phyloP scores from a whole-genome alignment of 2,113 vertebrate genomes.

The Chamaea fasciata region DNA sequence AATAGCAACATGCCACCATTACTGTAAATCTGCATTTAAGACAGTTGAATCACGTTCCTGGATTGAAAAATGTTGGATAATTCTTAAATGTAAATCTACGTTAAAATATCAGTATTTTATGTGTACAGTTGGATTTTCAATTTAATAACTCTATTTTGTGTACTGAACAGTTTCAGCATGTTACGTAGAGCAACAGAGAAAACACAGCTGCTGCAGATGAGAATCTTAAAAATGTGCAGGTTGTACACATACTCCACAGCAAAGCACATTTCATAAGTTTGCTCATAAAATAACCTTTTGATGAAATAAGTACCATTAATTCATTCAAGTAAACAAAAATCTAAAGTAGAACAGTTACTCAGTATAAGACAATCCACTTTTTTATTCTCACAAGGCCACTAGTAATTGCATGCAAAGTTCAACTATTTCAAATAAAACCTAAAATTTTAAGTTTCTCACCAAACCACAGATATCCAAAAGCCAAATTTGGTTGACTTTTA shows the following conservation, averaged over 20 bases:
- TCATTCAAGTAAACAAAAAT: slow-evolving; percentile 51
- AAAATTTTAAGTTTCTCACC: neutral
- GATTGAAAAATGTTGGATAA: slow-evolving; percentile 22
- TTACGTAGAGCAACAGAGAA: slow-evolving; percentile 32
- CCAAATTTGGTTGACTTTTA: neutral
- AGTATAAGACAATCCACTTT: neutral
- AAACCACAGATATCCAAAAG: neutral
- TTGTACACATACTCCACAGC: neutral
- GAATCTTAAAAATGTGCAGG: slow-evolving; percentile 12
- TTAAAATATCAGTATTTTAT: slow-evolving; percentile 48
- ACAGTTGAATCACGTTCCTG: slow-evolving; percentile 33
- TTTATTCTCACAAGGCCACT: slow-evolving; percentile 33
- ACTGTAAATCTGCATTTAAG: slow-evolving; percentile 33
- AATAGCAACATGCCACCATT: slow-evolving; percentile 55
- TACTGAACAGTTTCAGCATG: neutral
- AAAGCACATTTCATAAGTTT: slow-evolving; percentile 30
- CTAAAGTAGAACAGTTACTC: slow-evolving; percentile 21
- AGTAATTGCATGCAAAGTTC: slow-evolving; percentile 41
- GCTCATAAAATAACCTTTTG: slow-evolving; percentile 25
- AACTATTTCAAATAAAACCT: slow-evolving; percentile 10
- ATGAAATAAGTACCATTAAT: slow-evolving; percentile 59
- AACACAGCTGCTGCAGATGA: slow-evolving; percentile 35
- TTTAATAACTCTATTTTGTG: slow-evolving; percentile 4
- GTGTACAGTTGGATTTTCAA: slow-evolving; percentile 8
- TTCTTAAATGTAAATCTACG: slow-evolving; percentile 31